Evolutionary conservation across 2,888 invertebrate species (phyloP).

Genomic region (Anthophora plumipes): DNA sequence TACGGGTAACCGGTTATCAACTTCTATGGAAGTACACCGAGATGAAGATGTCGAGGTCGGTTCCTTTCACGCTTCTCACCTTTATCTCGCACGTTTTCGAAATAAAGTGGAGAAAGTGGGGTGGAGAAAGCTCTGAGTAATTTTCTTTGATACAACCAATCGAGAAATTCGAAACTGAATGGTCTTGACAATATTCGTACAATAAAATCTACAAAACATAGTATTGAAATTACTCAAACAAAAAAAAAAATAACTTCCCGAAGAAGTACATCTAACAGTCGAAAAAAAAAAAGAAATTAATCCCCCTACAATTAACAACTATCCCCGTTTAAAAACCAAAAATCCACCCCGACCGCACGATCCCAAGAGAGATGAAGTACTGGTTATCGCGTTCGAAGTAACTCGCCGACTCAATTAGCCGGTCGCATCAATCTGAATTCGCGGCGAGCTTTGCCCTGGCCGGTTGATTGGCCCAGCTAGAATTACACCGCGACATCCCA

Average conservation of each 20-base stretch:
- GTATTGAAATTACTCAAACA: too few relatives aligned
- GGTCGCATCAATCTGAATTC: slow-evolving; percentile 57
- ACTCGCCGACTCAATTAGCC: slow-evolving; percentile 37
- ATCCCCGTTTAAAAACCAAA: background rate
- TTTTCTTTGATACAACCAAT: background rate
- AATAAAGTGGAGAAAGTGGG: background rate
- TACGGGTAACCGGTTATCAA: slow-evolving; percentile 49
- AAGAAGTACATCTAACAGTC: too few relatives aligned
- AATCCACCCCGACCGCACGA: background rate
- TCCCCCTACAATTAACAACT: background rate
- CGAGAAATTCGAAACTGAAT: background rate
- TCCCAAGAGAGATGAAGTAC: background rate
- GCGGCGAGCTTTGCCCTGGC: slow-evolving; percentile 41
- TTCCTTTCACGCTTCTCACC: slow-evolving; percentile 36
- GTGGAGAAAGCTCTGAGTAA: background rate
- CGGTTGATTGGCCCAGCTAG: slow-evolving; percentile 55
- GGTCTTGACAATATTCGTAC: too few relatives aligned
- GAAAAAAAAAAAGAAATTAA: too few relatives aligned
- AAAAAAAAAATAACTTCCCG: too few relatives aligned
- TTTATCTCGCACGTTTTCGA: background rate
- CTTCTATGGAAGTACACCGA: slow-evolving; percentile 3
- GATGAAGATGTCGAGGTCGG: slow-evolving; percentile 42
- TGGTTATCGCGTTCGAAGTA: slow-evolving; percentile 21
- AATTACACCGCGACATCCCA: slow-evolving; percentile 52
- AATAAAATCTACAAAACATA: too few relatives aligned